Percentiles rank a stretch among this genome's conserved stretches.
Evolutionary conservation across 2,888 invertebrate genomes (phyloP).

Genomic region (Dicycla oo): DNA sequence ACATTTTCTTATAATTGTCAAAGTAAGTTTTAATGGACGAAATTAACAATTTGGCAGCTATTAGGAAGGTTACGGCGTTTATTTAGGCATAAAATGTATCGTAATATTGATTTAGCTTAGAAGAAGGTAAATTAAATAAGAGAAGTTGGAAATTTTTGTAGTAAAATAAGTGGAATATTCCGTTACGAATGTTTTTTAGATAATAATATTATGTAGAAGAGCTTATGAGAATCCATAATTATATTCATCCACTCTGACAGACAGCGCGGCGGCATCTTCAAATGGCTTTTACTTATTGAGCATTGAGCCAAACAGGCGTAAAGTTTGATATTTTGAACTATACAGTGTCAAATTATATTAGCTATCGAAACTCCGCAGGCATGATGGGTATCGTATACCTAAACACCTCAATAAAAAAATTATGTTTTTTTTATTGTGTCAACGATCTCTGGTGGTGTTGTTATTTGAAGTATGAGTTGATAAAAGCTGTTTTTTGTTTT

Average conservation of each 20-base stretch:
- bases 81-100: conserved; percentile 15
- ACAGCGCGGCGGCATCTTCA: background rate
- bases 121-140: background rate
- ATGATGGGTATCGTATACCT: no score
- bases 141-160: background rate
- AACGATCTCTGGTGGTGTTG: no score
- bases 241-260: background rate
- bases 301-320: background rate
- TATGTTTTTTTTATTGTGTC: no score
- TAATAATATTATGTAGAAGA: background rate
- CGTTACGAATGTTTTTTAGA: background rate
- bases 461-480: no score
- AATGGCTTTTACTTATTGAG: background rate
- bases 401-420: no score
- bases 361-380: no score
- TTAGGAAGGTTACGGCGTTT: conserved; percentile 6
- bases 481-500: no score
- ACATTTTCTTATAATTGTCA: conserved; percentile 48
- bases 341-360: no score
- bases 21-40: conserved; percentile 55
- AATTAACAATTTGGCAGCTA: conserved; percentile 43
- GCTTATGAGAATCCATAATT: background rate
- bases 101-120: background rate
- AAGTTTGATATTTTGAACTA: background rate
- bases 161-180: background rate